phyloP scores from a whole-genome alignment of 2,797 vertebrate species.

The Scolopax rusticola region DNA sequence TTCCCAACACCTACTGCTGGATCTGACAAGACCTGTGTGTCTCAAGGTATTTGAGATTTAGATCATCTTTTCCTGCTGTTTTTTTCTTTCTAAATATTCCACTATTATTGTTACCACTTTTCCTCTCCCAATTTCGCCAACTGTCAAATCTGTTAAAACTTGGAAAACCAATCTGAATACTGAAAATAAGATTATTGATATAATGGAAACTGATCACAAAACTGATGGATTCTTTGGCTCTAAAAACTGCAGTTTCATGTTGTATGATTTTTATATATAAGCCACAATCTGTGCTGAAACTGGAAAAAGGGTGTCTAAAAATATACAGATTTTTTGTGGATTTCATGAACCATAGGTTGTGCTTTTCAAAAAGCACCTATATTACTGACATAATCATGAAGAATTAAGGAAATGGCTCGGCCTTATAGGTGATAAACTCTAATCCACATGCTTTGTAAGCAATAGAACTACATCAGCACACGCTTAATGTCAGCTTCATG shows the following conservation, averaged over 20 bases:
- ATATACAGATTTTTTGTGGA: fast-evolving
- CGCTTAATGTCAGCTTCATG: neutral
- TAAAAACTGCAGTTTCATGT: neutral
- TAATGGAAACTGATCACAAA: neutral
- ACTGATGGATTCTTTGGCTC: fast-evolving
- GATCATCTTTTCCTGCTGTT: neutral
- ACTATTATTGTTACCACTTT: neutral
- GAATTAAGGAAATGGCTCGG: neutral
- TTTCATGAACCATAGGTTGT: neutral
- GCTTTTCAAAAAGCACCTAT: neutral
- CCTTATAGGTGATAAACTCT: neutral
- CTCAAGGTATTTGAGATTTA: neutral
- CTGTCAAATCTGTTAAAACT: neutral
- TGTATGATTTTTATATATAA: neutral
- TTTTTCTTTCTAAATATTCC: neutral
- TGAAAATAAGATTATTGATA: neutral
- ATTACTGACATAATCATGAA: neutral
- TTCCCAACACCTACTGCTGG: neutral
- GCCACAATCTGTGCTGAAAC: neutral
- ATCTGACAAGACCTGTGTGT: neutral
- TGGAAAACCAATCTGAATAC: neutral
- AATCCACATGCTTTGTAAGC: neutral
- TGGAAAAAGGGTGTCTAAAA: neutral
- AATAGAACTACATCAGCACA: neutral
- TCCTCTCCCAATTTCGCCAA: neutral